Evolutionary conservation across 2,888 invertebrate genomes (phyloP), one percentile per base, ranked within the genome.

Genomic region (Metalampra italica): DNA sequence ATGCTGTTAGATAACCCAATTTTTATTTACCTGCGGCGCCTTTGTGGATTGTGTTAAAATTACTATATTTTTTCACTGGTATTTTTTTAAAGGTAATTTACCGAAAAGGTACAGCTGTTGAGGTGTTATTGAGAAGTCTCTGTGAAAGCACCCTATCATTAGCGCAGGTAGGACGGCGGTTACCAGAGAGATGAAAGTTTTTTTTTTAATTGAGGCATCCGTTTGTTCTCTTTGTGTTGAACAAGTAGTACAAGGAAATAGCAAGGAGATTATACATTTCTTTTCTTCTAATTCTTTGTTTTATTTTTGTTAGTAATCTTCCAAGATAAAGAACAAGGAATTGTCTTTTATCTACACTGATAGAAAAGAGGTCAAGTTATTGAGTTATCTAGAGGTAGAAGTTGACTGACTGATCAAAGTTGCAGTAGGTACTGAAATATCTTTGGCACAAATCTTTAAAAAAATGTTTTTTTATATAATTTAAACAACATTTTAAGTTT

Each of bases 91-190:
- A n/a, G 34, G 3, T 34, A 9, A 11, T 9, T 11, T 34, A 41
- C 39, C 47, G 44, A 50, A 52, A 63, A 66, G 67, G 62, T 70
- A 70, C 71, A 68, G 65, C 67, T 68, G 65, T 52, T 56, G 66
- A 74, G 67, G 75, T 78, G 79, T 79, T 83, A 81, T 80, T 77
- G 78, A 74, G 78, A 73, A 76, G 70, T 69, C 56, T 59, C 60
- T 60, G 59, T 63, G 66, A 60, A 57, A 51, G 60, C 66, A 74
- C 77, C 82, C 83, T 83, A 82, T 85, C 82, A 85, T 85, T 83
- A 85, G 62, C 65, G 60, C 83, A 83, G 84, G 85, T 84, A 84
- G 48, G 57, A 55, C 59, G 59, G 64, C 62, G 64, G 66, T 62
- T 76, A 71, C 62, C 66, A 62, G 66, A 66, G 70, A 64, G 66